Evolutionary conservation across 1,140 invertebrate species (phyloP).

Genomic region (Diabrotica virgifera): DNA sequence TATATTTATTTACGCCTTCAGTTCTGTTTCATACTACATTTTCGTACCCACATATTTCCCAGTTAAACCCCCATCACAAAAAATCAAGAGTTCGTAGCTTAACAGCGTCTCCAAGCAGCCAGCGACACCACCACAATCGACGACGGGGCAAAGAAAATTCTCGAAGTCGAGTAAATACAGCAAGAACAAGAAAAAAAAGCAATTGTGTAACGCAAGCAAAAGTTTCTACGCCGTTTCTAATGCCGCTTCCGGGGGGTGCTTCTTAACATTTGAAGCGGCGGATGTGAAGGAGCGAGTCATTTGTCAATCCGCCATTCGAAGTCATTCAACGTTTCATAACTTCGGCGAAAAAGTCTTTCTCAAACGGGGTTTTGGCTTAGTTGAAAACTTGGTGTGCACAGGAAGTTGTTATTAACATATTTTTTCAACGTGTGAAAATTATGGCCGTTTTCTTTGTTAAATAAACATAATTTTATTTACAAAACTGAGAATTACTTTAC

Average conservation of each 20-base stretch:
- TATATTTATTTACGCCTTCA: no score
- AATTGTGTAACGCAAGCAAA: not conserved
- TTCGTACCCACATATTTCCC: no score
- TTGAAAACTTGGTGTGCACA: no score
- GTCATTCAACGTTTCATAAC: not conserved
- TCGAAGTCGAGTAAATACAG: not conserved
- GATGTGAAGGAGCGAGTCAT: not conserved
- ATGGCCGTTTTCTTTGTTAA: no score
- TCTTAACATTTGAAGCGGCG: not conserved
- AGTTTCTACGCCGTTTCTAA: not conserved
- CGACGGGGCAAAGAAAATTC: not conserved
- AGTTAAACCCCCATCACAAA: not conserved
- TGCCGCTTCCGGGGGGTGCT: not conserved
- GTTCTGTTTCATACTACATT: no score
- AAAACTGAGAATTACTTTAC: no score
- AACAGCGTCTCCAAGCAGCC: not conserved
- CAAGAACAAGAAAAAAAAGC: not conserved
- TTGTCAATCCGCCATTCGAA: not conserved
- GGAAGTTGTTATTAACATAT: no score
- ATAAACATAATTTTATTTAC: no score
- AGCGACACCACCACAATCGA: not conserved
- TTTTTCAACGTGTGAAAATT: no score
- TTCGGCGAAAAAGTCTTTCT: not conserved
- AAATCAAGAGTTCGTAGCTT: not conserved
- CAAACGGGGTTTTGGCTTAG: not conserved